These are phyloP conservation scores for Enteromius anoplus DNA, from an alignment of 2,797 vertebrate species.

Conservation along the genomic window DNA sequence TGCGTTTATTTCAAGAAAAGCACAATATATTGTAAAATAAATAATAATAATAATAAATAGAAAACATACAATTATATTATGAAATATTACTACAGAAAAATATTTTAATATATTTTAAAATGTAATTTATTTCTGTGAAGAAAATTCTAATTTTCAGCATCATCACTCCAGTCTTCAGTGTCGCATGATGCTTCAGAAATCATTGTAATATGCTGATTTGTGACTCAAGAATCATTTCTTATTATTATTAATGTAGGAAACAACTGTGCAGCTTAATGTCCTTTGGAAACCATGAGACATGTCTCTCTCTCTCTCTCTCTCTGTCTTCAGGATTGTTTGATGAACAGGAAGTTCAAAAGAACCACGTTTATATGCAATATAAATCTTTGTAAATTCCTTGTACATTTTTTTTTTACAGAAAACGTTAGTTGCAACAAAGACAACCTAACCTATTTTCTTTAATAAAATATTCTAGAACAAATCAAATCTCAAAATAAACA, in stretches of 20 bases:
- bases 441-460: neutral
- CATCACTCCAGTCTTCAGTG: neutral
- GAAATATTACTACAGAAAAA: neutral
- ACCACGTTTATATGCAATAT: neutral
- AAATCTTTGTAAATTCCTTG: neutral
- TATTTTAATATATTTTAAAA: neutral
- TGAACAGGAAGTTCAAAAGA: neutral
- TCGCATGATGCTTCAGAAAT: neutral
- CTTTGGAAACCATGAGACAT: neutral
- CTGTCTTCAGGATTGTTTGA: neutral
- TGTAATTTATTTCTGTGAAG: neutral
- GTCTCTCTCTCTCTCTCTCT: neutral
- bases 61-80: neutral
- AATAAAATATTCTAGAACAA: neutral
- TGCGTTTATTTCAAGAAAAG: neutral
- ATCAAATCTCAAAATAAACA: slow-evolving; percentile 6
- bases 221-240: neutral
- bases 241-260: neutral
- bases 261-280: neutral
- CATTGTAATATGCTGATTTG: neutral
- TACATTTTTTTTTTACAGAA: neutral
- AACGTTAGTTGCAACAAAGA: neutral
- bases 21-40: neutral
- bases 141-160: too few species aligned
- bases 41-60: neutral